These are phyloP conservation scores for Nicator chloris DNA, from an alignment of 2,113 vertebrate genomes.

Conservation along the genomic window DNA sequence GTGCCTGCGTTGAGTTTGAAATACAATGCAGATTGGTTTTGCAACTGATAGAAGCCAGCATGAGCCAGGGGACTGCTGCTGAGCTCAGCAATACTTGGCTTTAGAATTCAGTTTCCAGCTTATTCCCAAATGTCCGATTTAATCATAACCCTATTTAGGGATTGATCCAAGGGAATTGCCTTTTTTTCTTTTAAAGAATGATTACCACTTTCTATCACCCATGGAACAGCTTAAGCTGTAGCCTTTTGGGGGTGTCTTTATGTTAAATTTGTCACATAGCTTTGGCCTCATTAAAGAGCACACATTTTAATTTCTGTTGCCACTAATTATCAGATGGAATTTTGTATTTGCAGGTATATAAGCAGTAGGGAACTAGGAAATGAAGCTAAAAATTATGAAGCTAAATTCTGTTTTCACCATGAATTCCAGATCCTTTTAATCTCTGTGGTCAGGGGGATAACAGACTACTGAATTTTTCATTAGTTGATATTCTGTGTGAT, in stretches of 20 bases:
- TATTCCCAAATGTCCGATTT: constrained; percentile 36
- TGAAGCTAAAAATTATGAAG: neutral
- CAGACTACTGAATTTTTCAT: constrained; percentile 6
- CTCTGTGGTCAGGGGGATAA: neutral
- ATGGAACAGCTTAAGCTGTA: neutral
- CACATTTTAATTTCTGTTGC: neutral
- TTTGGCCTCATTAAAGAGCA: neutral
- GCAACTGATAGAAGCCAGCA: neutral
- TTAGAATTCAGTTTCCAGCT: constrained; percentile 11
- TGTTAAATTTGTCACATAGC: neutral
- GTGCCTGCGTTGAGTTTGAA: neutral
- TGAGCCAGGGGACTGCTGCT: constrained; percentile 29
- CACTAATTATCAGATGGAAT: neutral
- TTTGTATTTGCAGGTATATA: neutral
- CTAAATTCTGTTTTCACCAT: neutral
- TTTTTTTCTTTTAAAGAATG: neutral
- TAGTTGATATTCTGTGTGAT: neutral
- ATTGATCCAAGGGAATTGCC: constrained; percentile 33
- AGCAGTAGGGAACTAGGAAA: neutral
- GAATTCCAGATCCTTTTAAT: constrained; percentile 11
- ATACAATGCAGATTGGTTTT: constrained; percentile 20
- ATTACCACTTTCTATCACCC: neutral
- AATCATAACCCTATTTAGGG: constrained; percentile 37
- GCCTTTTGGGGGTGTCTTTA: neutral
- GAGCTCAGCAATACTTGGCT: constrained; percentile 40